Evolutionary conservation across 2,797 vertebrate genomes (phyloP).

Genomic region (Coregonus ussuriensis): DNA sequence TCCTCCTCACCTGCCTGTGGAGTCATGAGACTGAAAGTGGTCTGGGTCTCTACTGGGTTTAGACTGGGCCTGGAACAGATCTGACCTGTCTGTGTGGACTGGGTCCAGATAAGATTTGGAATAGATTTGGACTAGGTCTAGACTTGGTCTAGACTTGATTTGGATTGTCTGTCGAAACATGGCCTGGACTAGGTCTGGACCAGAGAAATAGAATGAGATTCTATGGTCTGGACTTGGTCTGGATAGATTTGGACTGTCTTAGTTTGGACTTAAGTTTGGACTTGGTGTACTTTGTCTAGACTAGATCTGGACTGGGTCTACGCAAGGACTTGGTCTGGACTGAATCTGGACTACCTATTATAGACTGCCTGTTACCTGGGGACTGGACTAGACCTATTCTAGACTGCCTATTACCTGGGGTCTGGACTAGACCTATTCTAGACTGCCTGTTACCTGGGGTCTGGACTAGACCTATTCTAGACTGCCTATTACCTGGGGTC

Average conservation of each 20-base stretch:
- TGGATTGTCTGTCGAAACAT: background rate
- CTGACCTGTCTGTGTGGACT: background rate
- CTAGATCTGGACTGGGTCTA: constrained; percentile 6
- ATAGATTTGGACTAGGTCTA: background rate
- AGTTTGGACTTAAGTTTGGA: background rate
- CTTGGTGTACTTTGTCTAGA: background rate
- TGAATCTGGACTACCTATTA: background rate
- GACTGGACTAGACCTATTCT: background rate
- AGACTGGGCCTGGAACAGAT: background rate
- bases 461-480: background rate
- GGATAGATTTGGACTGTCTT: too few species aligned
- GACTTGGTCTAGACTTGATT: background rate
- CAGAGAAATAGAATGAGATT: background rate
- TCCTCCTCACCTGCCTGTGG: background rate
- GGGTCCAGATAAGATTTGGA: background rate
- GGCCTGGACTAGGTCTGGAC: background rate
- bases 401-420: background rate
- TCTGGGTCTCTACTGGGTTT: background rate
- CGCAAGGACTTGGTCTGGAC: background rate
- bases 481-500: background rate
- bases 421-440: too few species aligned
- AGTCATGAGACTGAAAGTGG: background rate
- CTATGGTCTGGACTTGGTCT: background rate
- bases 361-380: background rate
- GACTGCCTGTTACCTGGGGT: too few species aligned